Percentiles rank a stretch among this genome's conserved stretches.
phyloP scores from a whole-genome alignment of 2,797 vertebrate genomes.

The Poeciliopsis paucimaculata region DNA sequence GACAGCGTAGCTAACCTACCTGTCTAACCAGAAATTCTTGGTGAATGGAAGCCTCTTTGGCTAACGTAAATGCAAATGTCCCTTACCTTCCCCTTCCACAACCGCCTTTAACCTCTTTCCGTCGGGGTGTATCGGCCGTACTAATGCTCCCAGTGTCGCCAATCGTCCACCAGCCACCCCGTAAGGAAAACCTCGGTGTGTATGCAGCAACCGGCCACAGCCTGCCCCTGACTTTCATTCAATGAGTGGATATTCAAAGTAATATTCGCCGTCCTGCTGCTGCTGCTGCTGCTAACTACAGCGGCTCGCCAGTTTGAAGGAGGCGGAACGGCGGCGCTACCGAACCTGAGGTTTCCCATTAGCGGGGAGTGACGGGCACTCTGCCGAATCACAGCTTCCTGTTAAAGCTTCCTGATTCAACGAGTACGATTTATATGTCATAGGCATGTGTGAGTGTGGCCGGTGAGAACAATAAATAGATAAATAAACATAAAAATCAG shows the following conservation, averaged over 20 bases:
- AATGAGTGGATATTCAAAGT: conserved; percentile 55
- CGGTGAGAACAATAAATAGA: neutral
- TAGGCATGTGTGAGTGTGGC: neutral
- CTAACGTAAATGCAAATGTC: conserved; percentile 49
- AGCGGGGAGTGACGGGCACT: conserved; percentile 34
- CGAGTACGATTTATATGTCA: neutral
- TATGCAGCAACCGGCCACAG: conserved; percentile 35
- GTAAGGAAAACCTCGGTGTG: conserved; percentile 10
- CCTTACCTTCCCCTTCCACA: conserved; percentile 67
- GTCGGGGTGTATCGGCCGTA: conserved; percentile 10
- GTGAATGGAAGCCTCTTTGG: conserved; percentile 45
- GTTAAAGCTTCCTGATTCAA: neutral
- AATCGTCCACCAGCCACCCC: neutral
- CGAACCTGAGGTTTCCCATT: conserved; percentile 32
- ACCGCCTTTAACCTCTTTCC: conserved; percentile 26
- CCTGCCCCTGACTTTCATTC: conserved; percentile 74
- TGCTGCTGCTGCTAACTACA: neutral
- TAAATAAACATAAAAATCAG: neutral
- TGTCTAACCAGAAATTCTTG: conserved; percentile 73
- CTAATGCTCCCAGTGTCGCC: conserved; percentile 6
- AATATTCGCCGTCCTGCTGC: conserved; percentile 18
- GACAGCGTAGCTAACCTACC: conserved; percentile 70
- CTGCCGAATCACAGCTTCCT: conserved; percentile 37
- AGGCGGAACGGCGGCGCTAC: conserved; percentile 49
- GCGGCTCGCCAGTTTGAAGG: conserved; percentile 40